These are phyloP conservation scores for Phymorhynchus buccinoides DNA, from an alignment of 1,140 invertebrate species.

Conservation along the genomic window DNA sequence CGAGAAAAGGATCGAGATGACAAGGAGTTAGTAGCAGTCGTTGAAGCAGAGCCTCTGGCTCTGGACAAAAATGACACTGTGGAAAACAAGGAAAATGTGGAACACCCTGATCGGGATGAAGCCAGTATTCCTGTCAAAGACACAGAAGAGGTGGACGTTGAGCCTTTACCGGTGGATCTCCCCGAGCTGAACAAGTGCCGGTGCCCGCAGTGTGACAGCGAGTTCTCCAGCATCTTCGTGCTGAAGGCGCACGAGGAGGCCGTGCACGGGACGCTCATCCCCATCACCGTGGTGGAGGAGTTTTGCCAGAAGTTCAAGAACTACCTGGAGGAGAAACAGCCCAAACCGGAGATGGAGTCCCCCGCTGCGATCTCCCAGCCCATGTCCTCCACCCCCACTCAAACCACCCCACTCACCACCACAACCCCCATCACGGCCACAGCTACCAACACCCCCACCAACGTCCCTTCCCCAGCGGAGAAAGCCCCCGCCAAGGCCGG, in stretches of 20 bases:
- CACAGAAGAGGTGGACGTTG: conserved; percentile 53
- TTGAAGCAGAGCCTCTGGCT: conserved; percentile 42
- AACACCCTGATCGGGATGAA: conserved; percentile 21
- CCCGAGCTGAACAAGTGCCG: conserved; percentile 82
- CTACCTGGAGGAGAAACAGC: conserved; percentile 68
- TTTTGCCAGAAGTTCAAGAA: conserved; percentile 86
- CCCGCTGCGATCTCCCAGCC: neutral
- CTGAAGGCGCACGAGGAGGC: conserved; percentile 96
- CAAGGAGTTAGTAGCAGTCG: conserved; percentile 45
- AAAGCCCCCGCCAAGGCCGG: conserved; percentile 23
- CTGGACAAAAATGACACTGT: conserved; percentile 46
- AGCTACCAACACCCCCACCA: conserved; percentile 42
- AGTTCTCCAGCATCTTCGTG: conserved; percentile 96
- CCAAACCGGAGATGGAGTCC: conserved; percentile 50
- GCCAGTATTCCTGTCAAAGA: conserved; percentile 44
- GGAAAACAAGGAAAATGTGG: conserved; percentile 51
- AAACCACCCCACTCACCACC: neutral
- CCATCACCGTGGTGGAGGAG: conserved; percentile 89
- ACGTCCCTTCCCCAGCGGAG: conserved; percentile 60
- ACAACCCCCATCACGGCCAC: conserved; percentile 31
- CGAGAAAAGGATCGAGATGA: conserved; percentile 56
- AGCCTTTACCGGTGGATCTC: conserved; percentile 67
- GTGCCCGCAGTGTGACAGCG: conserved; percentile 92
- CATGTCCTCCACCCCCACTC: neutral
- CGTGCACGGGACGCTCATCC: conserved; percentile 92